Evolutionary conservation across 2,797 vertebrate species (phyloP).

Genomic region (Phaenicophaeus curvirostris): DNA sequence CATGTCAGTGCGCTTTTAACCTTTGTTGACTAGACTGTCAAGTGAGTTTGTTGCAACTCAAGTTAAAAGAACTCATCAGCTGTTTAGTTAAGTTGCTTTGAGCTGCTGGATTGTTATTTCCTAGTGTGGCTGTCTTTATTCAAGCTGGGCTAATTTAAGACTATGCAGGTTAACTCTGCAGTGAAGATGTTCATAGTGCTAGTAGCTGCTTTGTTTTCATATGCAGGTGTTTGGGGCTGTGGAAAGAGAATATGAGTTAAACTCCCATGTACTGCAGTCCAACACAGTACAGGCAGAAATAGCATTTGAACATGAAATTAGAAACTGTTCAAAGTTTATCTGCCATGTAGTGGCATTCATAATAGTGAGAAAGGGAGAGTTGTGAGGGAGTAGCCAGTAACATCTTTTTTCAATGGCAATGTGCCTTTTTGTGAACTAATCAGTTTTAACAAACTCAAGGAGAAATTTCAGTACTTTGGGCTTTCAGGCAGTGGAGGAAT

Average conservation of each 20-base stretch:
- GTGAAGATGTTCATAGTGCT: neutral
- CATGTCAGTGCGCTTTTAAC: neutral
- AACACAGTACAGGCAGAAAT: neutral
- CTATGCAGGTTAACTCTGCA: neutral
- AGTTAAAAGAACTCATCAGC: neutral
- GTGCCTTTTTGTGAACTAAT: neutral
- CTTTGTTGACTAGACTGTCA: neutral
- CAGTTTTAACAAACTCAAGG: neutral
- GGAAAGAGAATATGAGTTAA: neutral
- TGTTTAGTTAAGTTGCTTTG: neutral
- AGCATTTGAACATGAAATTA: neutral
- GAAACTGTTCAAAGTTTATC: neutral
- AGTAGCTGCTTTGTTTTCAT: neutral
- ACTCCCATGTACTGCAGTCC: neutral
- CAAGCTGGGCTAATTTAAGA: neutral
- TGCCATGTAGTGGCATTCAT: neutral
- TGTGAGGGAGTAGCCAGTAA: slow-evolving; percentile 8
- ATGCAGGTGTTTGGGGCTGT: neutral
- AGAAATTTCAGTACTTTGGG: neutral
- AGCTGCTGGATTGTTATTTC: neutral
- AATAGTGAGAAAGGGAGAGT: neutral
- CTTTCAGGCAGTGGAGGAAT: neutral
- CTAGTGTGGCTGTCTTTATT: neutral
- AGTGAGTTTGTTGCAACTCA: neutral
- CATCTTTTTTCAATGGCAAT: neutral